Evolutionary conservation across 2,113 vertebrate genomes (phyloP), one percentile per base, ranked within the genome.

Genomic region (Tauraco erythrolophus): DNA sequence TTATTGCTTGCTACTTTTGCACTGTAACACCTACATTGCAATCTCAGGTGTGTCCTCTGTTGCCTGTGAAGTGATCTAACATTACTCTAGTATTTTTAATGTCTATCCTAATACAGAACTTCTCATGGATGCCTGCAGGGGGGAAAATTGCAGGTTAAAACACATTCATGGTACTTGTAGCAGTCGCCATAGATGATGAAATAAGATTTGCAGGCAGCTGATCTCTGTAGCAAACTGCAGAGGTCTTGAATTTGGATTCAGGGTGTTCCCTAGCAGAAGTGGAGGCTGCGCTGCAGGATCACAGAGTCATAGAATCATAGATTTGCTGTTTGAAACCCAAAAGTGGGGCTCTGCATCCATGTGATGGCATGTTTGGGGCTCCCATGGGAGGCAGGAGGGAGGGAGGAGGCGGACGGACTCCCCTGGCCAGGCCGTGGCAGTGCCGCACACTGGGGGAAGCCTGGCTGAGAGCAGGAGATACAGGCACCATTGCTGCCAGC

Each of bases 81-180:
- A 13, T 81, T 56, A 74, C 56, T 93, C 15, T 85, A 54, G 30
- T 81, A 76, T 91, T 96, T 95, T 96, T 93, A 75, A 81, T 88
- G 81, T 86, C 89, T 69, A 12, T 64, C 33, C 81, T 84, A 56
- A 88, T 91, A 89, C 88, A 80, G 50, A 96, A 60, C 50, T 86
- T 82, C 76, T 92, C n/a, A 25, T 1, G 1, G 74, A 66, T 94
- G 92, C 65, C 88, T 95, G 77, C 61, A 94, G 81, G 91, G 69
- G n/a, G 25, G 35, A 91, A 94, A 90, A 58, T 37, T 83, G 64
- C 57, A 83, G 51, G 74, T 76, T 89, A 70, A 95, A 94, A 62
- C 62, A 50, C 80, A 61, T 61, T 86, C 4, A 2, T 45, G 72
- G 70, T 68, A 53, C 74, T 84, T 62, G 19, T 0, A 62, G 58